These are phyloP conservation scores for Helarctos malayanus DNA, from an alignment of 2,797 vertebrate genomes.

Conservation along the genomic window DNA sequence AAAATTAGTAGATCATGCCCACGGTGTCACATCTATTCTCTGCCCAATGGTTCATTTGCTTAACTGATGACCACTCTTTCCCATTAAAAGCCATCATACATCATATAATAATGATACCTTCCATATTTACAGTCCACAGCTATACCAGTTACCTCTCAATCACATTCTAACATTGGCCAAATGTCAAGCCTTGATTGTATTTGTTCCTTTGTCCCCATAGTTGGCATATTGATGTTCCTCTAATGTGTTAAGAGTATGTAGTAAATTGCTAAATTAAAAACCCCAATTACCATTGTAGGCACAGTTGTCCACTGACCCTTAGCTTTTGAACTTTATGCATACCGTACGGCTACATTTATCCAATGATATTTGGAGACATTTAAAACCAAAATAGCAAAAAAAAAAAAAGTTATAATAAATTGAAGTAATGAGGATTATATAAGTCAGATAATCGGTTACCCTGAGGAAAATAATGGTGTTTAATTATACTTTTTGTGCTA, in stretches of 20 bases:
- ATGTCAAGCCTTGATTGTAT: constrained; percentile 32
- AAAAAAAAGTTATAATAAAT: neutral
- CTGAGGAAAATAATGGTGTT: constrained; percentile 49
- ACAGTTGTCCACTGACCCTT: neutral
- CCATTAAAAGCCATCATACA: constrained; percentile 51
- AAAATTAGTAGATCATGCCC: constrained; percentile 64
- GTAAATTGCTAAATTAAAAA: constrained; percentile 46
- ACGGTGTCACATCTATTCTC: constrained; percentile 64
- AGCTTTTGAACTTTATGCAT: constrained; percentile 15
- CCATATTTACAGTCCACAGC: constrained; percentile 21
- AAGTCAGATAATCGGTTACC: constrained; percentile 8
- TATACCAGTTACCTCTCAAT: neutral
- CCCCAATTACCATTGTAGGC: neutral
- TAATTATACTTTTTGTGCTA: constrained; percentile 26
- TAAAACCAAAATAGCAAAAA: constrained; percentile 36
- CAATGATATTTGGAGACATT: constrained; percentile 17
- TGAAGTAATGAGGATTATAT: neutral
- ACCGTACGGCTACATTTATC: neutral
- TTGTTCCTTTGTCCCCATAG: constrained; percentile 11
- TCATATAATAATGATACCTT: constrained; percentile 57
- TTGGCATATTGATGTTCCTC: constrained; percentile 13
- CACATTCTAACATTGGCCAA: constrained; percentile 27
- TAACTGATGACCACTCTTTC: constrained; percentile 67
- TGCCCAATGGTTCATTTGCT: constrained; percentile 72
- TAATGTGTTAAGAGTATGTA: constrained; percentile 33